These are phyloP conservation scores for Pedionomus torquatus DNA, from an alignment of 2,113 vertebrate genomes.

Conservation along the genomic window DNA sequence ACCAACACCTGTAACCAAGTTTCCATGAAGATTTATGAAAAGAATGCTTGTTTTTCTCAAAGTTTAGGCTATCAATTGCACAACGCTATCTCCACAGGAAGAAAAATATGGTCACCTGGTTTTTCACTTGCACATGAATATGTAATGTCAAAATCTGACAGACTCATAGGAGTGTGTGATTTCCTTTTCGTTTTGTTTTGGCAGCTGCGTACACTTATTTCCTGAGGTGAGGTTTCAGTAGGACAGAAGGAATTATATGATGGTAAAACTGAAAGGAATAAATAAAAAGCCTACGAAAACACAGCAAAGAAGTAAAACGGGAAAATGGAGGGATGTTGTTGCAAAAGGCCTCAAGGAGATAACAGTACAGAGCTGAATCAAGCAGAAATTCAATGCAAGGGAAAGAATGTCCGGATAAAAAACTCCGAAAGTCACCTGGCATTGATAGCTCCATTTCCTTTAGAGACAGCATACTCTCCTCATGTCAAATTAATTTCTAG, in stretches of 20 bases:
- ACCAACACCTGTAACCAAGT: not conserved
- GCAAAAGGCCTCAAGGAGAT: not conserved
- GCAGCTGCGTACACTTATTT: not conserved
- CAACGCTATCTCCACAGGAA: not conserved
- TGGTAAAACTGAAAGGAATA: not conserved
- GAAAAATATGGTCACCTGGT: not conserved
- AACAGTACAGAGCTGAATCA: not conserved
- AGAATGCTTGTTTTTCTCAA: not conserved
- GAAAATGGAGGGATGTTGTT: not conserved
- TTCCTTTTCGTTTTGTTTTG: not conserved
- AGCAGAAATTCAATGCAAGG: not conserved
- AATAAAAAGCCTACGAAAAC: not conserved
- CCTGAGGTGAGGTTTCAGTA: not conserved
- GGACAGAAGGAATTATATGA: not conserved
- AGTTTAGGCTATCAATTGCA: not conserved
- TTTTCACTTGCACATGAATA: not conserved
- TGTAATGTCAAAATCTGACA: not conserved
- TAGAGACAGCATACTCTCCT: not conserved
- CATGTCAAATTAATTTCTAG: not conserved
- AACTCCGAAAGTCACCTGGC: not conserved
- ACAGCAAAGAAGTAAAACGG: not conserved
- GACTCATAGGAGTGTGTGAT: not conserved
- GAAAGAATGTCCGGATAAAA: not conserved
- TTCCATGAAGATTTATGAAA: not conserved
- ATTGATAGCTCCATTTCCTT: not conserved